Percentiles rank a stretch among this genome's conserved stretches.
These are phyloP conservation scores for Polyploca ridens DNA, from an alignment of 2,888 invertebrate genomes.

Conservation along the genomic window DNA sequence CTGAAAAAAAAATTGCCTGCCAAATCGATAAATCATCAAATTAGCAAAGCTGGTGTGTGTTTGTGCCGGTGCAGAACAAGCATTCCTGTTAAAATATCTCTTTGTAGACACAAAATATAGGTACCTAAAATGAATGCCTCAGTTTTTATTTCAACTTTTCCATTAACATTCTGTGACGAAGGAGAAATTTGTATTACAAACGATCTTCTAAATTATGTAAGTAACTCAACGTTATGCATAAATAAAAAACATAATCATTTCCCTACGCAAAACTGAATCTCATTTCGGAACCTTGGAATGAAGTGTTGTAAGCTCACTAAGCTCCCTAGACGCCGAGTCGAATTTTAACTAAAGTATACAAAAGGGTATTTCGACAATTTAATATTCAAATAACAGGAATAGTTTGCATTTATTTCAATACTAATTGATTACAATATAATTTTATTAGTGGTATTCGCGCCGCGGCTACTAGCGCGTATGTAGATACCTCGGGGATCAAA, in stretches of 20 bases:
- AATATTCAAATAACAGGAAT: not conserved
- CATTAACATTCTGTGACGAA: not conserved
- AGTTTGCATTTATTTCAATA: too few relatives aligned
- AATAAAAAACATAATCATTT: not conserved
- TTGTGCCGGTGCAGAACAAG: too few relatives aligned
- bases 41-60: too few relatives aligned
- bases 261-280: not conserved
- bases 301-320: not conserved
- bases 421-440: too few relatives aligned
- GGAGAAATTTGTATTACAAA: not conserved
- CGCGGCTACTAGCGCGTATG: too few relatives aligned
- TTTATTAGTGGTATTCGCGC: too few relatives aligned
- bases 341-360: not conserved
- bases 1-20: too few relatives aligned
- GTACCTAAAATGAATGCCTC: not conserved
- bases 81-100: too few relatives aligned
- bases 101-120: not conserved
- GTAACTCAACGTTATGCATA: not conserved
- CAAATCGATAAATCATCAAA: too few relatives aligned
- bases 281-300: too few relatives aligned
- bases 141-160: not conserved
- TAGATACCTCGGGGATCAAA: too few relatives aligned
- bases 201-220: not conserved
- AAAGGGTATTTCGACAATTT: not conserved
- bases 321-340: not conserved